Base-by-base conservation (phyloP, 2,888 invertebrate species). In the Drosophila vallismaia region DNA sequence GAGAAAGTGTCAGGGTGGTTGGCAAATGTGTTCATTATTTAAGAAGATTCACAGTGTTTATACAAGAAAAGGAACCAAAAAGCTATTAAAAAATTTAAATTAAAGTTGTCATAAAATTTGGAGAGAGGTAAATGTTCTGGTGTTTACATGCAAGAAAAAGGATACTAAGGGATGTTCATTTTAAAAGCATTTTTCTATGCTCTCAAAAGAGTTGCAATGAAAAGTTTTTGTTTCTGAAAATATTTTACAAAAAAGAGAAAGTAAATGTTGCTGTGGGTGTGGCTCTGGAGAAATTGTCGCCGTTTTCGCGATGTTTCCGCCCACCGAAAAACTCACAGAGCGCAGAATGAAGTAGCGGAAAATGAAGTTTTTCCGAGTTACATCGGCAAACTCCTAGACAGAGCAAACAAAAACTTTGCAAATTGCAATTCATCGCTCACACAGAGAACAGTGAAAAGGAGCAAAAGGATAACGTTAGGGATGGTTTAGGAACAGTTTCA, bases 401-500 rank as follows among this genome's bases (percentile, higher is more conserved):
- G 60, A 63, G 63, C 68, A 68, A 68, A 85, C 70, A 76, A 86
- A 86, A 86, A 86, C 79, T 82, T 82, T 66, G 79, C 85, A 82
- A 82, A 82, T 82, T 82, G 82, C 82, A 76, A 78, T 81, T 84
- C 87, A 87, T 85, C 72, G 87, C 69, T 84, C 82, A 74, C 69
- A 33, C 53, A 9, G 50, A 36, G 36, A 36, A 36, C 28, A 42
- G 40, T 42, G 46, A 45, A 42, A 42, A 48, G 19, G 24, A 7
- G 12, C 26, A 33, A 14, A 55, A 24, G 29, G 42, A 45, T 26
- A 29, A 33, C 6, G 26, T 19, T 2, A 2, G 28, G 14, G 8
- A 48, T 10, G 46, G 12, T 4, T 10, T 29, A 2, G 9, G 9
- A 28, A 9, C 42, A 14, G 45, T 49, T 9, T 28, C 14, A 14